Evolutionary conservation across 2,797 vertebrate species (phyloP), one percentile per base, ranked within the genome.

Genomic region (Lateolabrax maculatus): DNA sequence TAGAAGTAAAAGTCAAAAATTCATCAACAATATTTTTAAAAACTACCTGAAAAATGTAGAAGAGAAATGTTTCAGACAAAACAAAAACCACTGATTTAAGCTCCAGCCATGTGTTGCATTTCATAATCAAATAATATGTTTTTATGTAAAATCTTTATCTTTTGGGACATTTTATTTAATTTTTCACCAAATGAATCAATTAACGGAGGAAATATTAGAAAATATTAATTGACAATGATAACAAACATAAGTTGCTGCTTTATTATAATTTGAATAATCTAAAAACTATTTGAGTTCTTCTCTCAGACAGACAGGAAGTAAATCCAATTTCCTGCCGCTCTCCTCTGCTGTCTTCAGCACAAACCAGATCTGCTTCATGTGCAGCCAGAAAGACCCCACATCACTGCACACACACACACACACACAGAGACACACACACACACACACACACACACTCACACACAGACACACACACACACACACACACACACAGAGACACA

Each of bases 341-440:
- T 87, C 77, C 81, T 89, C 77, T 83, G 87, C 87, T 84, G 76
- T 71, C 83, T 81, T 85, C 84, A 78, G 83, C 85, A 83, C 75
- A 84, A 91, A 90, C 89, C 80, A 86, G 88, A 93, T 93, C 87
- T 88, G 74, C 80, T 86, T 88, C 80, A 92, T 89, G 85, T 92
- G 81, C 65, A 86, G 81, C 87, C 87, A 89, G 83, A 65, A 74
- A 69, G 73, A 78, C 48, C 70, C 56, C 74, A 69, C 79, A 61
- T 43, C 46, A 27, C 55, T 36, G 18, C 34, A 44, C 39, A 21
- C 41, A 39, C 25, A 27, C 37, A 68, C 67, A 23, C 36, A 41
- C 46, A 55, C 8, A 27, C 49, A 34, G 5, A 21, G 13, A 29
- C 9, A 62, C 71, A 57, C 56, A 74, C 41, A 18, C 69, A 46